Conservation (phyloP, 2,797 vertebrate species). For the Triplophysa yarkandensis region DNA sequence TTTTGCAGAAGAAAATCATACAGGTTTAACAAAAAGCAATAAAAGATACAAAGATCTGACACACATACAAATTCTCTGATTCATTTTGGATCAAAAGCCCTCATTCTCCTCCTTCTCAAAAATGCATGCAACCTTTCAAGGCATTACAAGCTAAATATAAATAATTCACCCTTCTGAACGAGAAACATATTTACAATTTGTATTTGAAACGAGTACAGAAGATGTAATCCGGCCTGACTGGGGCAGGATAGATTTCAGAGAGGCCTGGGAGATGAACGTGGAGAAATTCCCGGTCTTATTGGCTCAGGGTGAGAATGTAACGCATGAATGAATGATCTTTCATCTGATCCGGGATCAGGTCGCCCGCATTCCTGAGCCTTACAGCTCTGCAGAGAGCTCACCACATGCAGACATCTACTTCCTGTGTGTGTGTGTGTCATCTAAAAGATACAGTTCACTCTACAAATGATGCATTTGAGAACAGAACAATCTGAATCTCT, state of each 20-base stretch:
- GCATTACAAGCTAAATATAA: conserved; percentile 44
- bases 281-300: conserved; percentile 26
- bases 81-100: neutral
- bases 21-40: neutral
- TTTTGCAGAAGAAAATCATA: no score
- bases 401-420: conserved; percentile 1
- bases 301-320: conserved; percentile 24
- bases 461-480: no score
- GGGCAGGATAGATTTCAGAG: conserved; percentile 30
- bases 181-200: conserved; percentile 42
- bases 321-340: conserved; percentile 37
- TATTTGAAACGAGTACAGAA: conserved; percentile 29
- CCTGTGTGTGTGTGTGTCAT: neutral
- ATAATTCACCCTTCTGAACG: conserved; percentile 42
- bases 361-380: neutral
- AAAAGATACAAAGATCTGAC: neutral
- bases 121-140: conserved; percentile 23
- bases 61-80: conserved; percentile 1
- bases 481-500: no score
- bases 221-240: conserved; percentile 26
- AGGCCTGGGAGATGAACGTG: conserved; percentile 9
- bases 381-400: neutral
- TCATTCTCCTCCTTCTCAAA: conserved; percentile 7
- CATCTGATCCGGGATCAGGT: conserved; percentile 34
- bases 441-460: neutral